Percentiles rank a stretch among this genome's conserved stretches.
phyloP scores from a whole-genome alignment of 1,140 invertebrate species.

The Pectinophora gossypiella region DNA sequence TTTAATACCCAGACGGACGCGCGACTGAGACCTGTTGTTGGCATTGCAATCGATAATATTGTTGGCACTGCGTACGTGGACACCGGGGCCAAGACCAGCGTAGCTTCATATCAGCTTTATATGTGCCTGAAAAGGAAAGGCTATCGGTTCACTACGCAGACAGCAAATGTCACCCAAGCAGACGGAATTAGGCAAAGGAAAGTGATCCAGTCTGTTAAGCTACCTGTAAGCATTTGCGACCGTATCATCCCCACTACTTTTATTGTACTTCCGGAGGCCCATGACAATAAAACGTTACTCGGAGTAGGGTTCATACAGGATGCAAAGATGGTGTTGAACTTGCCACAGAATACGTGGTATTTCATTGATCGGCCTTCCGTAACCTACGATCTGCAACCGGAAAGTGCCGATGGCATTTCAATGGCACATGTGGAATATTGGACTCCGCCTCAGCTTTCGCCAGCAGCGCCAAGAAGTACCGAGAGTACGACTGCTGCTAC shows the following conservation, averaged over 20 bases:
- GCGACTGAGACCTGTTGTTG: constrained; percentile 1
- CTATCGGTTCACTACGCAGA: not conserved
- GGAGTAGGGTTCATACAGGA: not conserved
- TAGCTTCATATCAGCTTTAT: not conserved
- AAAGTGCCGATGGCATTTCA: no score
- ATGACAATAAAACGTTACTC: not conserved
- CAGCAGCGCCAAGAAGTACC: no score
- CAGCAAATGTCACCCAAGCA: not conserved
- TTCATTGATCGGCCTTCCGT: no score
- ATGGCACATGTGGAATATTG: no score
- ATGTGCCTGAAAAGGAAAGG: not conserved
- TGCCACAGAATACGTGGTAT: not conserved
- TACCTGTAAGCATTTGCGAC: not conserved
- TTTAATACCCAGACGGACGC: not conserved
- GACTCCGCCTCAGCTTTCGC: no score
- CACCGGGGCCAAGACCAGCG: not conserved
- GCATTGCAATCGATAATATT: not conserved
- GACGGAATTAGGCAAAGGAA: not conserved
- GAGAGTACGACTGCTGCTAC: no score
- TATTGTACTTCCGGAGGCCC: not conserved
- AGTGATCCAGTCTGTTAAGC: not conserved
- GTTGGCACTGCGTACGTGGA: not conserved
- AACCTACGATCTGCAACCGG: no score
- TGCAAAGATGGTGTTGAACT: not conserved
- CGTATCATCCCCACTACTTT: not conserved